Percentiles rank a stretch among this genome's conserved stretches.
Evolutionary conservation across 1,140 invertebrate species (phyloP).

Genomic region (Helicorthomorpha holstii): DNA sequence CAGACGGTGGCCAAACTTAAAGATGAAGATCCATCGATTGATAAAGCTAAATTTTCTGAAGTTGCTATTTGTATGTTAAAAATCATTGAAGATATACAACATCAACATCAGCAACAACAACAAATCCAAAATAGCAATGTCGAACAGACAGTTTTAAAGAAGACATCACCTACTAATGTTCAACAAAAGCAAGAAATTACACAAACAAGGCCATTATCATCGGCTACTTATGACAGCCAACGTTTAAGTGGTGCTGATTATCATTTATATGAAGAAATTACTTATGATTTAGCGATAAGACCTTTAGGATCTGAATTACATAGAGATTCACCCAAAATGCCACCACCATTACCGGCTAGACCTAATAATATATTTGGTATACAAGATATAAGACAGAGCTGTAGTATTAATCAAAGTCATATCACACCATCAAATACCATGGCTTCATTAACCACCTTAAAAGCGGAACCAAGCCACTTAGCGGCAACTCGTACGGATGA

Average conservation of each 20-base stretch:
- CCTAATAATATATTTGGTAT: not conserved
- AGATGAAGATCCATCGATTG: too few species aligned
- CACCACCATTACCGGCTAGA: not conserved
- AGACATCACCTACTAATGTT: too few species aligned
- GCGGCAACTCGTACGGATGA: not conserved
- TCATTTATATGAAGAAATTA: too few species aligned
- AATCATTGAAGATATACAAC: constrained; percentile 22
- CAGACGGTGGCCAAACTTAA: too few species aligned
- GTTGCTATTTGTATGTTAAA: constrained; percentile 23
- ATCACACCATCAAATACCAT: not conserved
- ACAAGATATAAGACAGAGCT: not conserved
- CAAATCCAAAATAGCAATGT: not conserved
- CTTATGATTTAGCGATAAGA: too few species aligned
- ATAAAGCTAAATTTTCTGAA: constrained; percentile 17
- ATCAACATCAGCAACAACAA: constrained; percentile 9
- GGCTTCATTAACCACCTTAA: not conserved
- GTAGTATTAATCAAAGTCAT: constrained; percentile 3
- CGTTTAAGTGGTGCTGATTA: too few species aligned
- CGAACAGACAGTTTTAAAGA: not conserved
- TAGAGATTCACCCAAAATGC: too few species aligned
- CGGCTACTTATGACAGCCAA: too few species aligned
- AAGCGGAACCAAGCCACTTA: not conserved
- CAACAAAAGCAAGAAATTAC: too few species aligned
- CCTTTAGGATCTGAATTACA: too few species aligned
- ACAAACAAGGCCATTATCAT: too few species aligned